phyloP scores from a whole-genome alignment of 1,140 invertebrate species.

The Argopecten irradians region DNA sequence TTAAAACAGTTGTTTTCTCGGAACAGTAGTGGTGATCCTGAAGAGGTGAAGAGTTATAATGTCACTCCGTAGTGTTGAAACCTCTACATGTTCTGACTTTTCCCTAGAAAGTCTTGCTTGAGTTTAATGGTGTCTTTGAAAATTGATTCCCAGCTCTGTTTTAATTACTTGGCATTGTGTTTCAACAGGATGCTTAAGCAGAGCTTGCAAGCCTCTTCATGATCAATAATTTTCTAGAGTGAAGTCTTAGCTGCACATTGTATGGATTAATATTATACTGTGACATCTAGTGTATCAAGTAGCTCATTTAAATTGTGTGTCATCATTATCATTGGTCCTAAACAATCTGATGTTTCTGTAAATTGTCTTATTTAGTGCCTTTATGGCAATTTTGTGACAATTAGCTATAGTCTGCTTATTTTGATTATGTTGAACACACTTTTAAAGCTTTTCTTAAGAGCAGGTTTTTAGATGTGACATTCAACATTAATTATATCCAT shows the following conservation, averaged over 20 bases:
- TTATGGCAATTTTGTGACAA: no score
- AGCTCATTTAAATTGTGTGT: no score
- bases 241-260: not conserved
- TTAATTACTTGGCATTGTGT: slow-evolving; percentile 14
- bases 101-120: not conserved
- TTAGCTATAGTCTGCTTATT: no score
- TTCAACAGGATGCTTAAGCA: slow-evolving; percentile 21
- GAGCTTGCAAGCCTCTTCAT: slow-evolving; percentile 1
- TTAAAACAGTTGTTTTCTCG: not conserved
- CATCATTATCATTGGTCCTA: no score
- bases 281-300: no score
- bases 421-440: no score
- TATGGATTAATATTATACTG: no score
- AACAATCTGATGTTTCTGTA: no score
- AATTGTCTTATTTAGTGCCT: no score
- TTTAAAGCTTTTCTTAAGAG: no score
- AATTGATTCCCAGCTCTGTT: slow-evolving; percentile 9
- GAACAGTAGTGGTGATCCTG: not conserved
- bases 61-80: not conserved
- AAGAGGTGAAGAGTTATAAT: not conserved
- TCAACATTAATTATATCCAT: no score
- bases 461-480: no score
- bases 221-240: slow-evolving; percentile 6
- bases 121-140: slow-evolving; percentile 6
- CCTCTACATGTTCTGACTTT: not conserved